Conservation (phyloP, 2,888 invertebrate genomes). For the Morpho achilles region DNA sequence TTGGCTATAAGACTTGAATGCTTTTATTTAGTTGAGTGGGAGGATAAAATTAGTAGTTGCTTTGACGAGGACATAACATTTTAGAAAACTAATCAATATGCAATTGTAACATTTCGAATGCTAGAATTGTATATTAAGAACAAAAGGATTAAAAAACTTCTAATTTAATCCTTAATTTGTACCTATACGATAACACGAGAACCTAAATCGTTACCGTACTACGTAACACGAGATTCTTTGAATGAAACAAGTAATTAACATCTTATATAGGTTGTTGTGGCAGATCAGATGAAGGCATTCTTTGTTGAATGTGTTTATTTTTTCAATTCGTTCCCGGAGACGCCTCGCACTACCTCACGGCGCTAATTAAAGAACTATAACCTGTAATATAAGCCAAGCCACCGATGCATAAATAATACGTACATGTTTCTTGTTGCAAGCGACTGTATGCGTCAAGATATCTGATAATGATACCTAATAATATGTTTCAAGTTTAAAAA, state of each 20-base stretch:
- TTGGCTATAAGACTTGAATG: too few relatives aligned
- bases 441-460: not conserved
- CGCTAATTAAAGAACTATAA: constrained; percentile 58
- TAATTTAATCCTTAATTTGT: not conserved
- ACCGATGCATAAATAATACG: constrained; percentile 38
- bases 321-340: constrained; percentile 56
- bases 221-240: constrained; percentile 54
- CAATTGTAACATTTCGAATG: too few relatives aligned
- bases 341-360: constrained; percentile 33
- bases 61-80: too few relatives aligned
- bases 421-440: constrained; percentile 16
- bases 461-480: constrained; percentile 3
- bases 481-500: not conserved
- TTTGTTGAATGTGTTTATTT: constrained; percentile 66
- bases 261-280: constrained; percentile 62
- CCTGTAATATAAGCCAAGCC: constrained; percentile 44
- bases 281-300: constrained; percentile 62
- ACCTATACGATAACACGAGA: constrained; percentile 2
- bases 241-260: constrained; percentile 63
- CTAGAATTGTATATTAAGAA: too few relatives aligned
- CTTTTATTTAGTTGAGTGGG: too few relatives aligned
- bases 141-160: not conserved
- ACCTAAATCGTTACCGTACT: constrained; percentile 46
- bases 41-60: too few relatives aligned
- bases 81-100: too few relatives aligned